phyloP scores from a whole-genome alignment of 1,140 invertebrate genomes.

The Ptiloglossa arizonensis region DNA sequence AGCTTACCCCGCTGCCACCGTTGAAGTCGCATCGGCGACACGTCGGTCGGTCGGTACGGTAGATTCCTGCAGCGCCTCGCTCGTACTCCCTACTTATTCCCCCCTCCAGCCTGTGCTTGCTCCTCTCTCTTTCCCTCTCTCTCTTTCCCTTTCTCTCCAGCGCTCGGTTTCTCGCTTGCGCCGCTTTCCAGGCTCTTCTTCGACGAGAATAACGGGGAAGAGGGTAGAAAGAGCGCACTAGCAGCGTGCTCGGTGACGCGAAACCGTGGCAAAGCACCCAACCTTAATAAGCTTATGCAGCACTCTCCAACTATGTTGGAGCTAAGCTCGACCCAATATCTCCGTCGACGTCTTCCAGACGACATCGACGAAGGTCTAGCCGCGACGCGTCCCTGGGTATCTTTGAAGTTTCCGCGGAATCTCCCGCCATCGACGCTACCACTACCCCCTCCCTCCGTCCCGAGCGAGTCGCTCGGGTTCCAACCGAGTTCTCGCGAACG shows the following conservation, averaged over 20 bases:
- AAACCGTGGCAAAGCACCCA: constrained; percentile 58
- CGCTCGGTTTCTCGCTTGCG: neutral
- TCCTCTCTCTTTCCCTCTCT: neutral
- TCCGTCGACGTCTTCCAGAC: constrained; percentile 51
- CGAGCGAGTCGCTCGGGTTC: neutral
- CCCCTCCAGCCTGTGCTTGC: no score
- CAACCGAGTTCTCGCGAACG: neutral
- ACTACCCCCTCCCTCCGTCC: no score
- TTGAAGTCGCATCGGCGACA: constrained; percentile 46
- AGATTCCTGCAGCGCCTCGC: constrained; percentile 27
- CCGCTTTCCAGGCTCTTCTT: constrained; percentile 42
- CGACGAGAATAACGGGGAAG: constrained; percentile 13
- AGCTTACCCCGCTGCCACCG: constrained; percentile 36
- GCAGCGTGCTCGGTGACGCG: constrained; percentile 42
- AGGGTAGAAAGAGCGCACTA: constrained; percentile 40
- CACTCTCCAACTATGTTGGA: constrained; percentile 73
- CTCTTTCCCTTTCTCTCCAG: neutral
- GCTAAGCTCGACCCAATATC: constrained; percentile 62
- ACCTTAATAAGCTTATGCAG: constrained; percentile 81
- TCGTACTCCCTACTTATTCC: no score
- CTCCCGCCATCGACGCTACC: no score
- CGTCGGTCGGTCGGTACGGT: constrained; percentile 54
- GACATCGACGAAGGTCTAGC: constrained; percentile 17
- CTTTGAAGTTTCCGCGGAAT: no score
- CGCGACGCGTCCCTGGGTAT: neutral